A percentile compares a stretch with the other conserved stretches of the same genome.
Conservation (phyloP, 1,140 invertebrate species). For the Drosophila bocki region DNA sequence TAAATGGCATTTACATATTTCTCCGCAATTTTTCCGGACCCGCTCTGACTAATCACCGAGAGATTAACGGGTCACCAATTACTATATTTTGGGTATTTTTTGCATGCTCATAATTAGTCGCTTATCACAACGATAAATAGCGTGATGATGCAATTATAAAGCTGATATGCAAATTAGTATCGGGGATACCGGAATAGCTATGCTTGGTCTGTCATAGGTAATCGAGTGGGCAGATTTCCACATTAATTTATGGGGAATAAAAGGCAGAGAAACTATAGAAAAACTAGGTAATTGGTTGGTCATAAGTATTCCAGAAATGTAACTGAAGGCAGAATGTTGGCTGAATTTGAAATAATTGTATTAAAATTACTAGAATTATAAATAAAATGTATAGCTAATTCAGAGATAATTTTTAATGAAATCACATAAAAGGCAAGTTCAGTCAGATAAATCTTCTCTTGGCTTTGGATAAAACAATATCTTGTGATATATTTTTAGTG, state of each 20-base stretch:
- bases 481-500: too few relatives aligned
- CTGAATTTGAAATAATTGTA: not conserved
- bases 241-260: not conserved
- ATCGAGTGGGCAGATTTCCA: constrained; percentile 4
- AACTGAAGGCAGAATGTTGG: not conserved
- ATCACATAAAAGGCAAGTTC: too few relatives aligned
- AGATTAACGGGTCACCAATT: constrained; percentile 19
- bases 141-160: constrained; percentile 13
- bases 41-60: constrained; percentile 16
- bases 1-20: constrained; percentile 60
- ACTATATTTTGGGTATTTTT: constrained; percentile 8
- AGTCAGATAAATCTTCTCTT: too few relatives aligned
- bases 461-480: too few relatives aligned
- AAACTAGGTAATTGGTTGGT: not conserved
- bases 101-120: constrained; percentile 36
- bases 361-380: not conserved
- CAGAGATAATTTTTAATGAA: not conserved
- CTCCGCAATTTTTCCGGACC: constrained; percentile 11
- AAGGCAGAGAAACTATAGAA: not conserved
- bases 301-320: not conserved
- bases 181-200: not conserved
- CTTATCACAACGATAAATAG: constrained; percentile 18
- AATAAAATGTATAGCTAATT: not conserved
- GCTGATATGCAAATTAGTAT: constrained; percentile 25
- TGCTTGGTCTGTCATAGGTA: not conserved